Conservation (phyloP, 2,797 vertebrate species). For the Sparus aurata region DNA sequence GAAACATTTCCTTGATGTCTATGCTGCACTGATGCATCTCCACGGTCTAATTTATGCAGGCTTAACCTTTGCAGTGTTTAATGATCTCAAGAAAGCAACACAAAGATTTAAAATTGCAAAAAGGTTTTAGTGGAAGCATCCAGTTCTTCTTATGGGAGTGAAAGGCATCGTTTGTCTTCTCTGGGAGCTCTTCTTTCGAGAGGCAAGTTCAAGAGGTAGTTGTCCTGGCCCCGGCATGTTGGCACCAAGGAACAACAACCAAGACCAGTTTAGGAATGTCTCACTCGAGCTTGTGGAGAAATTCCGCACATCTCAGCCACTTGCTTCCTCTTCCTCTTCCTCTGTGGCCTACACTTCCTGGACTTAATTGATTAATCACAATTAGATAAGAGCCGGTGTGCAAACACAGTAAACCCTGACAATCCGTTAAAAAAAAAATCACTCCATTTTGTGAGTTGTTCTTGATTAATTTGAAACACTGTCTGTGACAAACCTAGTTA, state of each 20-base stretch:
- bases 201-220: conserved; percentile 8
- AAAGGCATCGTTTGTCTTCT: conserved; percentile 18
- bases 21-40: background rate
- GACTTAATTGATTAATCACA: background rate
- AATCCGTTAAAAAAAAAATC: no score
- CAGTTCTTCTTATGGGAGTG: conserved; percentile 1
- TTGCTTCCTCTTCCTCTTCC: conserved; percentile 7
- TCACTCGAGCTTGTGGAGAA: background rate
- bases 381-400: background rate
- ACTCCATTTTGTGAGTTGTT: no score
- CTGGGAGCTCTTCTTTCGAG: conserved; percentile 18
- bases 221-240: background rate
- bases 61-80: conserved; percentile 15
- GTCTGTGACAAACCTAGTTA: no score
- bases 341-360: background rate
- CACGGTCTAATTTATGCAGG: background rate
- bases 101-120: conserved; percentile 1
- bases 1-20: background rate
- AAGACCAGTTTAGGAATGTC: background rate
- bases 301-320: background rate
- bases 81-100: conserved; percentile 2
- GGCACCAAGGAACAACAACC: background rate
- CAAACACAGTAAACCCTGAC: background rate
- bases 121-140: conserved; percentile 22
- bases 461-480: no score